Evolutionary conservation across 2,888 invertebrate species (phyloP).

Genomic region (Phoenoteleia sp.): DNA sequence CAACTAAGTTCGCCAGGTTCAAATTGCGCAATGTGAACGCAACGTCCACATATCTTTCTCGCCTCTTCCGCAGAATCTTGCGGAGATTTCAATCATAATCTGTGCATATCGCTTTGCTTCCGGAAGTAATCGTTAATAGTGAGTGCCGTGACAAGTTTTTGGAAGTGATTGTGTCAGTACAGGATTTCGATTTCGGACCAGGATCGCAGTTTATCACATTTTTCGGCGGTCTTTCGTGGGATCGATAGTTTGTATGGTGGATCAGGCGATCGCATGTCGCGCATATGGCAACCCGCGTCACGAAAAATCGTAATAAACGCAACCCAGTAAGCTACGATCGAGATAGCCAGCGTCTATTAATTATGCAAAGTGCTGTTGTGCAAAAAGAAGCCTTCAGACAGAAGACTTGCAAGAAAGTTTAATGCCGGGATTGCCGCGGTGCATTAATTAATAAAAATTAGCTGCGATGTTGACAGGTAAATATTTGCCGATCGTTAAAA

Average conservation of each 20-base stretch:
- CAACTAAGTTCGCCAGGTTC: too few relatives aligned
- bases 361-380: constrained; percentile 62
- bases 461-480: constrained; percentile 81
- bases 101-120: too few relatives aligned
- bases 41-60: too few relatives aligned
- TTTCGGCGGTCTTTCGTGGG: not conserved
- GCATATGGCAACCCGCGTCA: constrained; percentile 27
- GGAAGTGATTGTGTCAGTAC: not conserved
- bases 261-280: constrained; percentile 43
- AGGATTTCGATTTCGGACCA: not conserved
- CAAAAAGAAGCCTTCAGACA: constrained; percentile 26
- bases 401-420: constrained; percentile 46
- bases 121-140: too few relatives aligned
- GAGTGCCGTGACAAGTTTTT: not conserved
- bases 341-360: constrained; percentile 57
- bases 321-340: constrained; percentile 15
- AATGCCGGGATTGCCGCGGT: constrained; percentile 58
- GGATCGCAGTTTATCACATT: not conserved
- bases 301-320: constrained; percentile 56
- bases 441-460: constrained; percentile 80
- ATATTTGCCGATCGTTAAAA: constrained; percentile 79
- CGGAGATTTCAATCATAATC: too few relatives aligned
- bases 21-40: too few relatives aligned
- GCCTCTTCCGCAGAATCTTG: too few relatives aligned
- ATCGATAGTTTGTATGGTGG: constrained; percentile 34